Conservation (phyloP, 92 coral and sea anemone species). For the Blastomussa wellsi region DNA sequence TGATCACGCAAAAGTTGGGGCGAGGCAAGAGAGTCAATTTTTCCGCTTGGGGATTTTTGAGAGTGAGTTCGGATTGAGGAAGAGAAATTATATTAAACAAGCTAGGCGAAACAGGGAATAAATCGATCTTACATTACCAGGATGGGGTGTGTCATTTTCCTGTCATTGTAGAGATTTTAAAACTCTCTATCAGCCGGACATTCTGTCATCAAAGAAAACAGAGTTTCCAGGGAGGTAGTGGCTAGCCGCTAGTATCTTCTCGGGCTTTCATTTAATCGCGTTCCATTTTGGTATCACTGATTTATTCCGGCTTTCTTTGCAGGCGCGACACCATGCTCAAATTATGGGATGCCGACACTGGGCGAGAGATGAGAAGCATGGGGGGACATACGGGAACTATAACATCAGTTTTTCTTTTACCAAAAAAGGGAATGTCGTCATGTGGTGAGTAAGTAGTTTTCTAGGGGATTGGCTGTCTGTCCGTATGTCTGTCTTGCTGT, state of each 20-base stretch:
- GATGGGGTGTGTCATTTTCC: too few relatives aligned
- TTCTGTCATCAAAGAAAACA: too few relatives aligned
- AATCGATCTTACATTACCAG: too few relatives aligned
- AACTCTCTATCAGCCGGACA: too few relatives aligned
- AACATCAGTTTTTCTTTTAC: constrained; percentile 87
- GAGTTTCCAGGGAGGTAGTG: too few relatives aligned
- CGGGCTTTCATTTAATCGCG: too few relatives aligned
- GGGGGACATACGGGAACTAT: constrained; percentile 99
- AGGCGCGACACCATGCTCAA: constrained; percentile 99
- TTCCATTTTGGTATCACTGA: neutral
- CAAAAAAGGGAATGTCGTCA: constrained; percentile 51
- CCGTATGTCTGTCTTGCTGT: neutral
- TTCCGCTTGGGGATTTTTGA: neutral
- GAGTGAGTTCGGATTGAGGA: neutral
- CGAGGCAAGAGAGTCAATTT: neutral
- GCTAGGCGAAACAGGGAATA: too few relatives aligned
- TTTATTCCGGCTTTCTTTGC: constrained; percentile 11
- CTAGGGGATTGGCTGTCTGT: neutral
- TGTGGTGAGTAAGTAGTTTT: constrained; percentile 46
- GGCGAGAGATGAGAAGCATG: constrained; percentile 89
- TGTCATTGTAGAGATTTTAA: too few relatives aligned
- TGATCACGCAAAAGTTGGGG: neutral
- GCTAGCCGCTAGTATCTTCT: too few relatives aligned
- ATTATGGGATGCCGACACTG: constrained; percentile 94
- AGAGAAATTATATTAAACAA: neutral